phyloP scores from a whole-genome alignment of 1,140 invertebrate genomes.

The Ganaspis sp. region DNA sequence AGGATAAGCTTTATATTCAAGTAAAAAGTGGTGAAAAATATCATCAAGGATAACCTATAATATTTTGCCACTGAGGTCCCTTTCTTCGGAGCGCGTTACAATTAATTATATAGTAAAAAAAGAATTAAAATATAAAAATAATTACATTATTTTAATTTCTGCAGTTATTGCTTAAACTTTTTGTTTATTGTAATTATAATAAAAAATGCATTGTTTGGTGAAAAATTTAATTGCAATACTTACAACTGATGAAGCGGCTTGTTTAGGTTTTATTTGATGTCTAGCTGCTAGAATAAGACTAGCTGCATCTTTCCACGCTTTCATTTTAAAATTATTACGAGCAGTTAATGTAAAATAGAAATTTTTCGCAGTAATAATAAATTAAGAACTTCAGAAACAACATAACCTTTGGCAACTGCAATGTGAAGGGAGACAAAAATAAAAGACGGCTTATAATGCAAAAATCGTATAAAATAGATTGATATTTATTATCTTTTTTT shows the following conservation, averaged over 20 bases:
- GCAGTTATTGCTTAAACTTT: neutral
- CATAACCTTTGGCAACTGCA: slow-evolving; percentile 21
- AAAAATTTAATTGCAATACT: slow-evolving; percentile 40
- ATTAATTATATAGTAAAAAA: too few relatives aligned
- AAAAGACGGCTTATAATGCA: neutral
- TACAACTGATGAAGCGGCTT: slow-evolving; percentile 47
- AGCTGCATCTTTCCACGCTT: slow-evolving; percentile 71
- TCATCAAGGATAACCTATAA: too few relatives aligned
- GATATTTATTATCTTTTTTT: too few relatives aligned
- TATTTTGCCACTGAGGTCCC: too few relatives aligned
- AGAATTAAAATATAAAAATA: too few relatives aligned
- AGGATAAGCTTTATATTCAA: too few relatives aligned
- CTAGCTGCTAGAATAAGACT: slow-evolving; percentile 71
- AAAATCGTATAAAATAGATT: slow-evolving; percentile 4
- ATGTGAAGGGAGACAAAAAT: neutral
- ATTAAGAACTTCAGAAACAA: neutral
- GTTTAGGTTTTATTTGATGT: slow-evolving; percentile 49
- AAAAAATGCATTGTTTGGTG: neutral
- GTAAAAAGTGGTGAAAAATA: too few relatives aligned
- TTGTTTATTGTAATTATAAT: slow-evolving; percentile 18
- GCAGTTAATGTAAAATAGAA: neutral
- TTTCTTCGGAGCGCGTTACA: too few relatives aligned
- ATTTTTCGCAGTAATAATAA: slow-evolving; percentile 25
- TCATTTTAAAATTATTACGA: slow-evolving; percentile 54
- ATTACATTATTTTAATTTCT: too few relatives aligned